Base-by-base conservation (phyloP, 1,140 invertebrate species). In the Reticulitermes speratus region DNA sequence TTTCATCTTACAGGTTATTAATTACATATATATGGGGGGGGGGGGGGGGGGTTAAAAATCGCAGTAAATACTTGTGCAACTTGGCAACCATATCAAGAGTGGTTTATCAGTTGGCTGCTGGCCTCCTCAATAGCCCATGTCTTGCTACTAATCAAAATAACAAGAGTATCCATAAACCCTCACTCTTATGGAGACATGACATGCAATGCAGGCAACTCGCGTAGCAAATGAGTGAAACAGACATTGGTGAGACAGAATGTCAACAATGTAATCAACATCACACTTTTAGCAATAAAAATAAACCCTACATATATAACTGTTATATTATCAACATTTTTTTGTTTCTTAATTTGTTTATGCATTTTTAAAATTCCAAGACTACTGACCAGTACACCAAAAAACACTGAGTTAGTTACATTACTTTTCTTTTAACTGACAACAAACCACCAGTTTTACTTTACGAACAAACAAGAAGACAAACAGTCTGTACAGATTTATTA, bases 401-500 rank as follows among this genome's bases (percentile, higher is more conserved):
- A 87, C 86, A 84, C 84, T 25, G 21, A 84, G 25, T 75, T 84
- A 84, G 84, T 84, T 84, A 84, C 48, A 55, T 84, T 84, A 84
- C 59, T 65, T 55, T 84, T 84, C 30, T 30, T 75, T 75, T 30
- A 75, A 75, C 25, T 75, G 65, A 75, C 65, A 75, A 75, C 65
- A 30, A 75, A 75, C 65, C 65, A 75, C 65, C 65, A 11, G 65
- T 30, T 30, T 75, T 75, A 75, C 65, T 25, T 75, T 75, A 75
- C n/a, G 65, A 75, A 90, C 89, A 89, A 89, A 92, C 91, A 91
- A 91, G 92, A 91, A 93, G 90, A 93, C 92, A 90, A 91, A 92
- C 92, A 93, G 93, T 91, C 93, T 93, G 93, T 94, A 94, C 93
- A 94, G 91, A 92, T 91, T 92, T 92, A 38, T 38, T 38, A 93